Percentiles rank a stretch among this genome's conserved stretches.
phyloP scores from a whole-genome alignment of 2,888 invertebrate genomes.

The Drosophila anomalata region DNA sequence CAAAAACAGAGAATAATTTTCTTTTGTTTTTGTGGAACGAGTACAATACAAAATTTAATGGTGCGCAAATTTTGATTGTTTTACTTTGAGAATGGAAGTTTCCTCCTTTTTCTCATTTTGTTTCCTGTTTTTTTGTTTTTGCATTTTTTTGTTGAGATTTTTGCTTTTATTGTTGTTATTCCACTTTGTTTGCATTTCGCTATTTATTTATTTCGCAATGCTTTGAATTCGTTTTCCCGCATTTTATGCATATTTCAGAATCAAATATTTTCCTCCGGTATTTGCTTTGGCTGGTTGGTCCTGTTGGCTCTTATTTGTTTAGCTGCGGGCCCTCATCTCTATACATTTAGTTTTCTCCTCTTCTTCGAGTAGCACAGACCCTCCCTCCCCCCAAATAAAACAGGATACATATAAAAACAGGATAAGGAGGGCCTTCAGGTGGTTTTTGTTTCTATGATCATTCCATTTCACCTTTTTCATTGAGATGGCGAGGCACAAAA shows the following conservation, averaged over 20 bases:
- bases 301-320: slow-evolving; percentile 31
- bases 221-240: slow-evolving; percentile 49
- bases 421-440: slow-evolving; percentile 25
- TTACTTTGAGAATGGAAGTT: slow-evolving; percentile 52
- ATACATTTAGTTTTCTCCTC: slow-evolving; percentile 27
- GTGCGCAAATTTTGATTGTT: slow-evolving; percentile 74
- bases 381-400: not conserved
- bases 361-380: not conserved
- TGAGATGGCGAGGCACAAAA: slow-evolving; percentile 34
- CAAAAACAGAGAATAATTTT: slow-evolving; percentile 38
- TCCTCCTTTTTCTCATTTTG: slow-evolving; percentile 9
- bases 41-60: slow-evolving; percentile 72
- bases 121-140: slow-evolving; percentile 2
- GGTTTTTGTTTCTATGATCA: slow-evolving; percentile 34
- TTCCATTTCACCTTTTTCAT: slow-evolving; percentile 5
- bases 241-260: slow-evolving; percentile 67
- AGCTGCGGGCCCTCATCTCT: slow-evolving; percentile 34
- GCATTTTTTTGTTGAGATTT: not conserved
- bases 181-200: slow-evolving; percentile 44
- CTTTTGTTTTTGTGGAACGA: slow-evolving; percentile 45
- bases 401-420: too few relatives aligned
- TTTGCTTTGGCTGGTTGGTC: slow-evolving; percentile 50
- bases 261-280: slow-evolving; percentile 46
- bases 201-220: slow-evolving; percentile 52
- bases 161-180: slow-evolving; percentile 5